Evolutionary conservation across 2,888 invertebrate species (phyloP).

Genomic region (Drosophila barbarae): DNA sequence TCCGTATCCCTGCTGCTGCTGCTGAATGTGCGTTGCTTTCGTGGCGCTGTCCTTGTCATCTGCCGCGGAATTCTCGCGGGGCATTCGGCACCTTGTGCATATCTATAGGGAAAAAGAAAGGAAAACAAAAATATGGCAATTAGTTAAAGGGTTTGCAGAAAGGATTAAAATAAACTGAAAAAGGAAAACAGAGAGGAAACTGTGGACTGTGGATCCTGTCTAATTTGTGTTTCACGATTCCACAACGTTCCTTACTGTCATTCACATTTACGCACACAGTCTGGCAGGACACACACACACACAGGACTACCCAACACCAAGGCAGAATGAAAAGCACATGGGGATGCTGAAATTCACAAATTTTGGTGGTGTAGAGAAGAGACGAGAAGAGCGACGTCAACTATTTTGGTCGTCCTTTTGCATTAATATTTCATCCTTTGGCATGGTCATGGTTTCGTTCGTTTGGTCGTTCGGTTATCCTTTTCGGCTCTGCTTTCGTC

Average conservation of each 20-base stretch:
- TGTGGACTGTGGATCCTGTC: slow-evolving; percentile 21
- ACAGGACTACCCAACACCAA: background rate
- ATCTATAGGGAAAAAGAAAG: slow-evolving; percentile 33
- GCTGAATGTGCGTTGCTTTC: slow-evolving; percentile 34
- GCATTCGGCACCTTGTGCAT: slow-evolving; percentile 36
- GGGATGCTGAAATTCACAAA: slow-evolving; percentile 52
- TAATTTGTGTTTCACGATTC: slow-evolving; percentile 33
- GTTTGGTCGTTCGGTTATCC: slow-evolving; percentile 9
- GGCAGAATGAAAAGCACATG: slow-evolving; percentile 16
- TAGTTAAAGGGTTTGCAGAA: slow-evolving; percentile 16
- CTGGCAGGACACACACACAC: slow-evolving; percentile 1
- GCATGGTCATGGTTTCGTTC: slow-evolving; percentile 78
- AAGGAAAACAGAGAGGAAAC: background rate
- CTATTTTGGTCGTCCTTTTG: slow-evolving; percentile 33
- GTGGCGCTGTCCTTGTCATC: slow-evolving; percentile 36
- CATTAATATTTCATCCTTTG: slow-evolving; percentile 70
- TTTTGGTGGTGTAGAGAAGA: slow-evolving; percentile 44
- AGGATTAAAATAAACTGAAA: slow-evolving; percentile 2
- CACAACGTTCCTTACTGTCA: slow-evolving; percentile 45
- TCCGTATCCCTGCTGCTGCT: slow-evolving; percentile 24
- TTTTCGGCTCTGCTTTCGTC: slow-evolving; percentile 18
- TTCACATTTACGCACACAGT: slow-evolving; percentile 36
- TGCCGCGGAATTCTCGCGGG: slow-evolving; percentile 19
- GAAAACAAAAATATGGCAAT: slow-evolving; percentile 18
- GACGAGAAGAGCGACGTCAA: slow-evolving; percentile 15